phyloP scores from a whole-genome alignment of 2,797 vertebrate genomes.

The Gymnodraco acuticeps region DNA sequence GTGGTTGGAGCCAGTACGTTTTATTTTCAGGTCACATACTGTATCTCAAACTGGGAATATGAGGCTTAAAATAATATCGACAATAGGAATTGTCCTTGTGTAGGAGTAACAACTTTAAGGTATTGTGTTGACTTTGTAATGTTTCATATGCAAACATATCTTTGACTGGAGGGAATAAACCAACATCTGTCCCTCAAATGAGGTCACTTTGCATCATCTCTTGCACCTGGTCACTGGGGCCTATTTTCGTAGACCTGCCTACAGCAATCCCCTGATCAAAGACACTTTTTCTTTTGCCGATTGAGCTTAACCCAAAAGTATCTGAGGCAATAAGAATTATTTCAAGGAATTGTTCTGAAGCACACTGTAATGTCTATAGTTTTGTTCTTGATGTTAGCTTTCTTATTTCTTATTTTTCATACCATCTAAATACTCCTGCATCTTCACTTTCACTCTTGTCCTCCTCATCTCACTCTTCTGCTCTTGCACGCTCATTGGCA shows the following conservation, averaged over 20 bases:
- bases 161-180: not conserved
- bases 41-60: not conserved
- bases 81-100: not conserved
- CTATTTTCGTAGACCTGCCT: not conserved
- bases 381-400: slow-evolving; percentile 13
- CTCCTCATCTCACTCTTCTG: slow-evolving; percentile 41
- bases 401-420: slow-evolving; percentile 14
- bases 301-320: slow-evolving; percentile 17
- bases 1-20: not conserved
- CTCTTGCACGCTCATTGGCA: slow-evolving; percentile 62
- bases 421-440: slow-evolving; percentile 30
- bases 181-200: slow-evolving; percentile 21
- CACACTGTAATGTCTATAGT: not conserved
- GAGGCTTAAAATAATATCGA: not conserved
- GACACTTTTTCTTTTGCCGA: not conserved
- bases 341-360: slow-evolving; percentile 25
- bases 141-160: not conserved
- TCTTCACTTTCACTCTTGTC: slow-evolving; percentile 47
- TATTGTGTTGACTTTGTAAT: not conserved
- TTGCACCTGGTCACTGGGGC: slow-evolving; percentile 9
- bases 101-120: not conserved
- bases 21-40: not conserved
- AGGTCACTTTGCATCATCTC: slow-evolving; percentile 29
- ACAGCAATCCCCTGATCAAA: not conserved
- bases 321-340: slow-evolving; percentile 9